Conservation (phyloP, 1,140 invertebrate genomes). For the Artemia franciscana region DNA sequence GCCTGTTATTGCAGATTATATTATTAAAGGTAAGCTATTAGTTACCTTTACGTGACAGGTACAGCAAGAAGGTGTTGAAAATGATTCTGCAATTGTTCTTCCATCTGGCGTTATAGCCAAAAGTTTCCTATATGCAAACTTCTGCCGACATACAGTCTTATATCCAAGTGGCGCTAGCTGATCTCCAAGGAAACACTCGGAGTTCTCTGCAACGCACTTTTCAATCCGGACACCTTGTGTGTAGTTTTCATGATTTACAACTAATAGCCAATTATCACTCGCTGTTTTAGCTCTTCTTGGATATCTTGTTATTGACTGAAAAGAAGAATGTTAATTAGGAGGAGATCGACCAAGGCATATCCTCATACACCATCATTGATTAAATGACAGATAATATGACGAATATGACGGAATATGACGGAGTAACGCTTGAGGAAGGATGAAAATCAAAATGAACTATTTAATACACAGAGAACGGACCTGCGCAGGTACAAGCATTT, state of each 20-base stretch:
- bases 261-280: conserved; percentile 27
- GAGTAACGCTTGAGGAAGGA: too few species aligned
- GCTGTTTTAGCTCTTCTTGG: conserved; percentile 24
- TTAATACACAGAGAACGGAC: too few species aligned
- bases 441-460: too few species aligned
- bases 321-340: neutral
- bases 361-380: too few species aligned
- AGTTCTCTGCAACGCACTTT: conserved; percentile 26
- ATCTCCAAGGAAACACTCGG: neutral
- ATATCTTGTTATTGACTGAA: conserved; percentile 11
- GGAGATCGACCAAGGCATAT: too few species aligned
- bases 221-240: conserved; percentile 29
- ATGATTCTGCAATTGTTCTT: conserved; percentile 24
- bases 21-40: too few species aligned
- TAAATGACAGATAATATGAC: too few species aligned
- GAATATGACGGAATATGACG: too few species aligned
- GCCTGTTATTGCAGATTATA: too few species aligned
- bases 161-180: conserved; percentile 20
- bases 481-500: too few species aligned
- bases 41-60: conserved; percentile 26
- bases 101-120: conserved; percentile 25
- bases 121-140: conserved; percentile 28
- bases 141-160: conserved; percentile 31
- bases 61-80: conserved; percentile 33
- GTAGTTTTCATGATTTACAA: conserved; percentile 29